phyloP scores from a whole-genome alignment of 1,140 invertebrate species.

The Alviniconcha marisindica region DNA sequence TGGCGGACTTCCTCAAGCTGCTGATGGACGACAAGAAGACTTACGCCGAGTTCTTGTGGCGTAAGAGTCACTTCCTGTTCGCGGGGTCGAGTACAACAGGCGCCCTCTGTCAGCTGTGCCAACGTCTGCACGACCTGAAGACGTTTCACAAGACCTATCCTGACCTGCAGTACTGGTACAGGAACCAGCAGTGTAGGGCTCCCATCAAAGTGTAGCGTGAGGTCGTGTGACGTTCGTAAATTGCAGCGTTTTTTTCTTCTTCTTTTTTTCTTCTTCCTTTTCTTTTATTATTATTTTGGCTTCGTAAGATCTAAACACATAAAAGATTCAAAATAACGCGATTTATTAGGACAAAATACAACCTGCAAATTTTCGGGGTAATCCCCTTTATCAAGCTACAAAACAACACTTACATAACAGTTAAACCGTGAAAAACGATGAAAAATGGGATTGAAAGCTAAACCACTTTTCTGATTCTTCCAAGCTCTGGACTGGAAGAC shows the following conservation, averaged over 20 bases:
- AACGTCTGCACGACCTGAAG: conserved; percentile 22
- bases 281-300: too few relatives aligned
- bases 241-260: not conserved
- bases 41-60: conserved; percentile 38
- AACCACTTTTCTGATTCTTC: too few relatives aligned
- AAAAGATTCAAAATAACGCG: not conserved
- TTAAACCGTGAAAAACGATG: too few relatives aligned
- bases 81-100: not conserved
- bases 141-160: not conserved
- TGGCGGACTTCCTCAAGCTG: conserved; percentile 35
- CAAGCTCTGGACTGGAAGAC: too few relatives aligned
- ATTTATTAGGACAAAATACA: not conserved
- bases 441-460: too few relatives aligned
- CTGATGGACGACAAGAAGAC: conserved; percentile 29
- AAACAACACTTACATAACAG: too few relatives aligned
- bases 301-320: too few relatives aligned
- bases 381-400: too few relatives aligned
- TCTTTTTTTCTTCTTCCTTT: not conserved
- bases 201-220: conserved; percentile 7
- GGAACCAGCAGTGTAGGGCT: conserved; percentile 25
- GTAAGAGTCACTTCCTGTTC: conserved; percentile 31
- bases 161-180: conserved; percentile 34
- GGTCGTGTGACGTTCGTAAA: not conserved
- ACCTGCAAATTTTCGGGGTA: not conserved
- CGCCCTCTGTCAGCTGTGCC: conserved; percentile 33